Base-by-base conservation (phyloP, 1,140 invertebrate species). In the Drosophila trapezifrons region DNA sequence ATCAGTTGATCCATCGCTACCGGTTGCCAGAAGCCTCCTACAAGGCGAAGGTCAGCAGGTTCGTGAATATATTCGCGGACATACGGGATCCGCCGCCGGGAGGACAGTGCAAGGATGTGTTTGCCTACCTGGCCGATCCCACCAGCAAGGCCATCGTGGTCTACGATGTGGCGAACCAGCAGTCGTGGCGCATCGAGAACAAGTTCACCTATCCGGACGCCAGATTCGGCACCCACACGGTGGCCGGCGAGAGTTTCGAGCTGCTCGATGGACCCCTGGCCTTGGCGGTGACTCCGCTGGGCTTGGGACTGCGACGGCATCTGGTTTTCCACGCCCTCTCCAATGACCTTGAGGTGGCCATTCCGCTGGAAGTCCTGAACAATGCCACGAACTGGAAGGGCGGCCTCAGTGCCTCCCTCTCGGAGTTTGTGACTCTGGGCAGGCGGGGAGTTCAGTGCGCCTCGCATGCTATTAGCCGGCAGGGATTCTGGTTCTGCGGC, bases 71-170 rank as follows among this genome's bases (percentile, higher is more conserved):
- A 17, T 65, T 93, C 0, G 65, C 75, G 0, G 82, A 87, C 37
- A 63, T 82, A 5, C 18, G 42, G 4, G 84, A 87, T 60, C 76
- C 81, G 0, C 60, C 67, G 9, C 89, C 72, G 1, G 60, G 76
- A 9, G 80, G 90, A 0, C 91, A 93, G n/a, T 96, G 96, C 78
- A 40, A 76, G 0, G 92, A 95, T 42, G 94, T 95, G 0, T 95
- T 93, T 65, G 95, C 96, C 12, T 97, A 97, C 75, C 93, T 96
- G 9, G 95, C 96, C 0, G 96, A 97, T 77, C 95, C 96, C 2
- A 93, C 94, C 0, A 94, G 93, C 3, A 96, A 93, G 83, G 93
- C 93, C 0, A 70, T 97, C 1, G 81, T 96, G 1, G 95, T 97
- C 5, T 95, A 96, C 63, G 95, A 96, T 81, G 93, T 94, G 1